A percentile compares a stretch with the other conserved stretches of the same genome.
Evolutionary conservation across 2,888 invertebrate species (phyloP).

Genomic region (Ptilodon capucinus): DNA sequence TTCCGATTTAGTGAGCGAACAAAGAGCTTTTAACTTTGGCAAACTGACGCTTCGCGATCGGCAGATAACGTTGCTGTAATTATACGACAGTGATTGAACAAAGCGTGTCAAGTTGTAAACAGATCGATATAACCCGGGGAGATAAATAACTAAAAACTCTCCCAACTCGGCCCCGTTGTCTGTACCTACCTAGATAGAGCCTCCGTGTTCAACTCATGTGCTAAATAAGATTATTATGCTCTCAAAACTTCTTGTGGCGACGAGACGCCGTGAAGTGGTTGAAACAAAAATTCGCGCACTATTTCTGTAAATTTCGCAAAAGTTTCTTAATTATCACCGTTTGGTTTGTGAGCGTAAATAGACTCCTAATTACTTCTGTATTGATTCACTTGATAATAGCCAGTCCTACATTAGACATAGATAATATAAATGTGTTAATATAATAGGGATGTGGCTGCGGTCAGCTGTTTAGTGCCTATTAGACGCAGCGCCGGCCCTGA

Average conservation of each 20-base stretch:
- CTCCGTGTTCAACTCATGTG: background rate
- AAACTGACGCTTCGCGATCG: slow-evolving; percentile 8
- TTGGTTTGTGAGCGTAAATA: slow-evolving; percentile 9
- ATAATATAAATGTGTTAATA: too few species aligned
- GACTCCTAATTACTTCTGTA: background rate
- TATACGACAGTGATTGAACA: slow-evolving; percentile 20
- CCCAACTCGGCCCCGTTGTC: slow-evolving; percentile 1
- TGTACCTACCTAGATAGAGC: background rate
- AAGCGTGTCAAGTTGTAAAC: slow-evolving; percentile 23
- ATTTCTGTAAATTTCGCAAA: slow-evolving; percentile 19
- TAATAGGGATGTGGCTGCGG: too few species aligned
- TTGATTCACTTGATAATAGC: too few species aligned
- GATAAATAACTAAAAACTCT: too few species aligned
- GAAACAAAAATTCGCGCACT: slow-evolving; percentile 9
- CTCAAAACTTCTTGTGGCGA: slow-evolving; percentile 3
- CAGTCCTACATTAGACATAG: too few species aligned
- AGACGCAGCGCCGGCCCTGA: too few species aligned
- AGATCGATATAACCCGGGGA: slow-evolving; percentile 14
- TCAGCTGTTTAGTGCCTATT: too few species aligned
- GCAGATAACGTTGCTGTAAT: slow-evolving; percentile 14
- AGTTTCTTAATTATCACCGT: slow-evolving; percentile 9
- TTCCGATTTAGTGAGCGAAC: slow-evolving; percentile 19
- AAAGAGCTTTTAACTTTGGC: slow-evolving; percentile 17
- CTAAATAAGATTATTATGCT: slow-evolving; percentile 6
- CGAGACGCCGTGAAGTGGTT: background rate